Evolutionary conservation across 2,113 vertebrate genomes (phyloP).

Genomic region (Bos indicus): DNA sequence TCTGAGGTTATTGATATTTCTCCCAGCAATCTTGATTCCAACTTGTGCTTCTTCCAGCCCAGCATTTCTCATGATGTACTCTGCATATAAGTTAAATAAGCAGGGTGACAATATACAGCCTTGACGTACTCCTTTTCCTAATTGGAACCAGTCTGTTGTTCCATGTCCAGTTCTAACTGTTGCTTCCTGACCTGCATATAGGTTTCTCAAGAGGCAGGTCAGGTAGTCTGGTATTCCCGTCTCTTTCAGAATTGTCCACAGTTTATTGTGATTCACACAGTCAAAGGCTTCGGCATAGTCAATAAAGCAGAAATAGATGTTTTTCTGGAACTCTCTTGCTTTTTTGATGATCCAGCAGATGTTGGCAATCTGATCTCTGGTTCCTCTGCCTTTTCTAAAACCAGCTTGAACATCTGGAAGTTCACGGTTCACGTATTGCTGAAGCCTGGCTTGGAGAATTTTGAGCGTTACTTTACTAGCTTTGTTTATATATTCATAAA

Average conservation of each 20-base stretch:
- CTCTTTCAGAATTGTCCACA: background rate
- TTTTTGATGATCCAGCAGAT: too few species aligned
- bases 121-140: background rate
- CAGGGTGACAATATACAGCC: background rate
- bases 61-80: background rate
- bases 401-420: too few species aligned
- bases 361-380: too few species aligned
- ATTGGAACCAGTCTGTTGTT: background rate
- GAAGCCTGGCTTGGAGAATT: too few species aligned
- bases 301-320: background rate
- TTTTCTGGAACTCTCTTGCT: background rate
- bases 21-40: background rate
- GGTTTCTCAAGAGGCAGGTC: background rate
- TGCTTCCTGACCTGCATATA: background rate
- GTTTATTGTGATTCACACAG: background rate
- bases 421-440: too few species aligned
- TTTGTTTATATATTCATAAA: background rate
- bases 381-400: too few species aligned
- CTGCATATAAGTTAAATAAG: background rate
- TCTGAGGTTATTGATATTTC: background rate
- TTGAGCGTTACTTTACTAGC: too few species aligned
- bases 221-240: background rate
- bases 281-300: background rate
- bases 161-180: background rate
- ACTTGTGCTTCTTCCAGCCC: background rate